Conservation (phyloP, 2,113 vertebrate species). For the Pan troglodytes region NHGRI_mPanTro3-v2.1_pri NC_072418.2:20023501-20024000, state of each 20-base stretch:
- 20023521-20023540: slow-evolving; percentile 41
- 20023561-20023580: neutral
- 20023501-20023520: rapidly evolving
- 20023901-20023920: neutral
- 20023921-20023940: rapidly evolving
- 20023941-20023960: rapidly evolving
- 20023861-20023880: slow-evolving; percentile 50
- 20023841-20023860: slow-evolving; percentile 40
- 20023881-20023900: slow-evolving; percentile 29
- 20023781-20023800: slow-evolving; percentile 46
- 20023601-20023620: slow-evolving; percentile 31
- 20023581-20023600: slow-evolving; percentile 18
- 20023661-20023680: slow-evolving; percentile 65
- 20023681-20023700: slow-evolving; percentile 53
- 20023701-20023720: neutral
- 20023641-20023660: neutral
- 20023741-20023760: neutral
- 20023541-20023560: slow-evolving; percentile 66
- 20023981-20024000: slow-evolving; percentile 59
- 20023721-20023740: slow-evolving; percentile 26
- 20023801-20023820: slow-evolving; percentile 54
- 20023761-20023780: neutral
- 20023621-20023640: slow-evolving; percentile 45
- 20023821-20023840: slow-evolving; percentile 36
- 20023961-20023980: neutral